A percentile compares a stretch with the other conserved stretches of the same genome.
These are phyloP conservation scores for Aphyosemion australe DNA, from an alignment of 2,113 vertebrate species.

Conservation along the genomic window DNA sequence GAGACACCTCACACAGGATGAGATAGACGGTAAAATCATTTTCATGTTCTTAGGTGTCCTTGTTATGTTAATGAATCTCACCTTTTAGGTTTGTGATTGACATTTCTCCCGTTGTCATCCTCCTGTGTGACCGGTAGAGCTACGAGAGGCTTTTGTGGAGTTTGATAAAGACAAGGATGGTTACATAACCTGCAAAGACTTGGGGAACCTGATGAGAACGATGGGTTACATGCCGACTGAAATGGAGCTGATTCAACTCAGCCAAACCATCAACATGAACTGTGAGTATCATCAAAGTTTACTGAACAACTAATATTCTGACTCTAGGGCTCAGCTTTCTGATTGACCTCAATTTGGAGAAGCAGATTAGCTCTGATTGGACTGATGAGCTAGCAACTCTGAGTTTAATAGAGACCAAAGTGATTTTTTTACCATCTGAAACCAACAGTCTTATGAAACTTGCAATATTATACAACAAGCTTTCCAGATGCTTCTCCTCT, in stretches of 20 bases:
- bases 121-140: constrained; percentile 75
- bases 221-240: constrained; percentile 99
- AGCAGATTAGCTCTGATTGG: no score
- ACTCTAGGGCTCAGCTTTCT: no score
- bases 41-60: background rate
- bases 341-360: no score
- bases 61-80: background rate
- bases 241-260: constrained; percentile 95
- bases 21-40: no score
- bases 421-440: no score
- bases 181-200: constrained; percentile 92
- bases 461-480: no score
- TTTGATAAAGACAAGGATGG: constrained; percentile 97
- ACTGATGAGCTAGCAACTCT: no score
- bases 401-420: no score
- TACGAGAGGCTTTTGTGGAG: constrained; percentile 91
- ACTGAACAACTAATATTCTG: no score
- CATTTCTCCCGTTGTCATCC: background rate
- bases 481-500: no score
- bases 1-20: no score
- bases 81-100: background rate
- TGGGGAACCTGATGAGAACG: constrained; percentile 97
- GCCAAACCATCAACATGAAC: constrained; percentile 99
- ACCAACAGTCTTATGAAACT: no score
- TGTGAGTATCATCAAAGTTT: constrained; percentile 78